phyloP scores from a whole-genome alignment of 2,888 invertebrate genomes.

The Cryptocephalus moraei region DNA sequence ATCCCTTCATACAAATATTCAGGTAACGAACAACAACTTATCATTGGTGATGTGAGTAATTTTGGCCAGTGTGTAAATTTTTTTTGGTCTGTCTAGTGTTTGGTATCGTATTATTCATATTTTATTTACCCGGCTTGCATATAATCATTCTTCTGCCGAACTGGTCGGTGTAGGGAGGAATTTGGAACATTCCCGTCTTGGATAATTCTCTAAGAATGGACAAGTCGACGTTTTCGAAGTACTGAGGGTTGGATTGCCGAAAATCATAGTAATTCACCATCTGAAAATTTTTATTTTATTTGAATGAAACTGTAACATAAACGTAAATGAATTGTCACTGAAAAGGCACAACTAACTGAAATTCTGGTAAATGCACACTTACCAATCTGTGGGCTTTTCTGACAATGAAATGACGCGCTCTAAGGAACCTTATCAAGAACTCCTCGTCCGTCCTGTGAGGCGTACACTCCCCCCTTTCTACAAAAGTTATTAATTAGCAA shows the following conservation, averaged over 20 bases:
- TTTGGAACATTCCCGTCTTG: constrained; percentile 53
- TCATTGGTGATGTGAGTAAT: no score
- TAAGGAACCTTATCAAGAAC: constrained; percentile 58
- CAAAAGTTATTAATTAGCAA: constrained; percentile 20
- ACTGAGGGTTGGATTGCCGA: constrained; percentile 54
- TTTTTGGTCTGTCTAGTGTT: no score
- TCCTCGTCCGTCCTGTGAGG: constrained; percentile 64
- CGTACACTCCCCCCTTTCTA: constrained; percentile 61
- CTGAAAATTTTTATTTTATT: constrained; percentile 37
- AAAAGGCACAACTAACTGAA: background rate
- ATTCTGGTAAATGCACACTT: constrained; percentile 27
- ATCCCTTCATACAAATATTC: no score
- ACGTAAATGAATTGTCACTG: background rate
- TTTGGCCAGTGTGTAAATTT: no score
- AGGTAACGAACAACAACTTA: no score
- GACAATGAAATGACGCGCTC: constrained; percentile 61
- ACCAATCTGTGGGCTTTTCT: constrained; percentile 64
- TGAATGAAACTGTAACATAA: background rate
- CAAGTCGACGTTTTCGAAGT: constrained; percentile 55
- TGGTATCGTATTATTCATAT: no score
- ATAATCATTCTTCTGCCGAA: constrained; percentile 58
- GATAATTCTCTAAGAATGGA: constrained; percentile 50
- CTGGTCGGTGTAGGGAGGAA: constrained; percentile 62
- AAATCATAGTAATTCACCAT: constrained; percentile 62
- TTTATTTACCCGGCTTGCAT: constrained; percentile 48